Percentiles rank a stretch among this genome's conserved stretches.
Evolutionary conservation across 1,140 invertebrate genomes (phyloP).

Genomic region (Pseudachorutes palmiensis): DNA sequence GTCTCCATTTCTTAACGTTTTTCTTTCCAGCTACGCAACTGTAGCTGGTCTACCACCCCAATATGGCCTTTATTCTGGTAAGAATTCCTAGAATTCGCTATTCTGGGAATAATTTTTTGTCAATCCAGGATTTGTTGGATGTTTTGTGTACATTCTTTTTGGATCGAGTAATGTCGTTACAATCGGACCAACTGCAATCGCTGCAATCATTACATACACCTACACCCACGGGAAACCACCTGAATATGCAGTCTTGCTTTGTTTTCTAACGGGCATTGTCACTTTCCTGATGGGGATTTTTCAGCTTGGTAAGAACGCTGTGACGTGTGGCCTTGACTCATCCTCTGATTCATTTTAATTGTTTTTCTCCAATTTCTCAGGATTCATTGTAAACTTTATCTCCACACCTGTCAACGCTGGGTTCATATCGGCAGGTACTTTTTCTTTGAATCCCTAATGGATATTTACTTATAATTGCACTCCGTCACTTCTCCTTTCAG

Average conservation of each 20-base stretch:
- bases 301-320: slow-evolving; percentile 61
- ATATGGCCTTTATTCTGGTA: slow-evolving; percentile 79
- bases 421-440: slow-evolving; percentile 67
- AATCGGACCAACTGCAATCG: slow-evolving; percentile 70
- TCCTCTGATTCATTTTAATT: not conserved
- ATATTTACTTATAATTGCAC: too few relatives aligned
- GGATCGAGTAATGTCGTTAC: slow-evolving; percentile 86
- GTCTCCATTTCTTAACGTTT: not conserved
- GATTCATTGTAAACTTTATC: slow-evolving; percentile 89
- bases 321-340: not conserved
- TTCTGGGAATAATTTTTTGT: not conserved
- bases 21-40: not conserved
- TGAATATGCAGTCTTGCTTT: slow-evolving; percentile 68
- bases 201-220: slow-evolving; percentile 70
- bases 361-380: slow-evolving; percentile 46
- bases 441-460: not conserved
- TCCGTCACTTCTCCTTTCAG: too few relatives aligned
- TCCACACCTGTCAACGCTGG: slow-evolving; percentile 86
- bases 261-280: slow-evolving; percentile 67
- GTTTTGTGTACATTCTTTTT: slow-evolving; percentile 80
- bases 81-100: not conserved
- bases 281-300: slow-evolving; percentile 77
- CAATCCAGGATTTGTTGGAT: slow-evolving; percentile 60
- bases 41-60: slow-evolving; percentile 42
- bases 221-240: slow-evolving; percentile 56